These are phyloP conservation scores for Archaeoteleia sp. DNA, from an alignment of 2,888 invertebrate species.

Conservation along the genomic window DNA sequence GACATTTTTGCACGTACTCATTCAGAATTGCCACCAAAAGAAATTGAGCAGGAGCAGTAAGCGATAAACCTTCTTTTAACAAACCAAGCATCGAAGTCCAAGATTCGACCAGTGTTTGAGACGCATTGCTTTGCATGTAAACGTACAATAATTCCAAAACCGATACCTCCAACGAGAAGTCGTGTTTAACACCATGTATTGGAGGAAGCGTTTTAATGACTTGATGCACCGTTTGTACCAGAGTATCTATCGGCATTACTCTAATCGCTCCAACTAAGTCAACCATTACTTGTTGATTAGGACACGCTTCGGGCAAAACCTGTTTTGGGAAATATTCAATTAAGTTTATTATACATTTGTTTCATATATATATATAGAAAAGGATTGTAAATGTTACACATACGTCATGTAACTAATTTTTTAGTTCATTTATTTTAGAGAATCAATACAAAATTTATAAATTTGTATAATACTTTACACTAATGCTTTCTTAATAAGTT, in stretches of 20 bases:
- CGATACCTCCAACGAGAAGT: constrained; percentile 84
- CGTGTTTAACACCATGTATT: constrained; percentile 78
- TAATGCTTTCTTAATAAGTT: no score
- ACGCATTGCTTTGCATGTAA: constrained; percentile 81
- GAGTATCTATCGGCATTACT: constrained; percentile 88
- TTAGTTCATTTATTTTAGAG: no score
- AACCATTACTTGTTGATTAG: constrained; percentile 85
- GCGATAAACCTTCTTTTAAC: constrained; percentile 83
- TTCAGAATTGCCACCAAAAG: constrained; percentile 86
- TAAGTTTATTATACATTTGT: no score
- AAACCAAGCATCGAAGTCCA: constrained; percentile 86
- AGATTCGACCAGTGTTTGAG: constrained; percentile 83
- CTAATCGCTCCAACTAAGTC: constrained; percentile 87
- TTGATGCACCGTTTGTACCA: constrained; percentile 87
- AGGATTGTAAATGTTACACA: constrained; percentile 1
- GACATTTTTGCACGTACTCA: constrained; percentile 88
- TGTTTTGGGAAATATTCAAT: no score
- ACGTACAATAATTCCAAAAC: constrained; percentile 87
- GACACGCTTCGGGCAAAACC: constrained; percentile 80
- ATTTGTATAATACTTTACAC: no score
- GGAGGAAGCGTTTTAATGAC: constrained; percentile 87
- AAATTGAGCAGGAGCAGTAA: constrained; percentile 87
- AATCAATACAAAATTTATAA: no score
- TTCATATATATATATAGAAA: not conserved
- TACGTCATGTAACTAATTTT: no score